phyloP scores from a whole-genome alignment of 2,797 vertebrate genomes.

The Sebastes diaconus region DNA sequence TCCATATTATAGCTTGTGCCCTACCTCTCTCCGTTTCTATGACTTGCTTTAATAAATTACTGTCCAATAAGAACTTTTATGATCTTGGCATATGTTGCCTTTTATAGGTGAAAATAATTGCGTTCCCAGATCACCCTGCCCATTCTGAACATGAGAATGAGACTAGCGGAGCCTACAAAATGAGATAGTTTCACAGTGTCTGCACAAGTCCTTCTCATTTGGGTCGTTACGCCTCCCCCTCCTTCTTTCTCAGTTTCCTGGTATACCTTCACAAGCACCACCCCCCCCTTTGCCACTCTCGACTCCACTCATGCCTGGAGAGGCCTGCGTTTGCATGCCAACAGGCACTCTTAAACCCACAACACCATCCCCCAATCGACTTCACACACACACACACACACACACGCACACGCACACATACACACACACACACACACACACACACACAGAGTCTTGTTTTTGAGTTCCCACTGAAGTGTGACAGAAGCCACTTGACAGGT shows the following conservation, averaged over 20 bases:
- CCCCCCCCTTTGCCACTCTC: slow-evolving; percentile 56
- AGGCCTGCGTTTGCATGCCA: slow-evolving; percentile 76
- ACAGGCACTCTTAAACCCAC: slow-evolving; percentile 73
- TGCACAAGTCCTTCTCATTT: slow-evolving; percentile 95
- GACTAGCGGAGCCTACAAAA: slow-evolving; percentile 83
- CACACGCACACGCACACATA: slow-evolving; percentile 14
- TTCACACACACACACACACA: slow-evolving; percentile 7
- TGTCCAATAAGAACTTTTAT: slow-evolving; percentile 95
- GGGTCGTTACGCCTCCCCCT: slow-evolving; percentile 82
- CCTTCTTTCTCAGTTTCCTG: slow-evolving; percentile 82
- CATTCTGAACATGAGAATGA: slow-evolving; percentile 92
- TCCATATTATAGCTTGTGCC: slow-evolving; percentile 68
- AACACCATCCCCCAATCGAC: slow-evolving; percentile 58
- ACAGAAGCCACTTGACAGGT: slow-evolving; percentile 93
- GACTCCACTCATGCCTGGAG: slow-evolving; percentile 76
- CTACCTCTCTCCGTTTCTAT: slow-evolving; percentile 76
- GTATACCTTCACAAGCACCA: slow-evolving; percentile 74
- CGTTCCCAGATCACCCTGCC: slow-evolving; percentile 93
- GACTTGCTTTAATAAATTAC: slow-evolving; percentile 90
- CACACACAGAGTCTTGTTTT: slow-evolving; percentile 73
- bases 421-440: slow-evolving; percentile 13
- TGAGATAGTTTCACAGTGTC: slow-evolving; percentile 96
- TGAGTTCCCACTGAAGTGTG: slow-evolving; percentile 97
- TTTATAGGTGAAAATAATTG: slow-evolving; percentile 98
- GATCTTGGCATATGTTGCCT: slow-evolving; percentile 98